Evolutionary conservation across 2,888 invertebrate species (phyloP), one percentile per base, ranked within the genome.

Genomic region (Clistopyga incitator): DNA sequence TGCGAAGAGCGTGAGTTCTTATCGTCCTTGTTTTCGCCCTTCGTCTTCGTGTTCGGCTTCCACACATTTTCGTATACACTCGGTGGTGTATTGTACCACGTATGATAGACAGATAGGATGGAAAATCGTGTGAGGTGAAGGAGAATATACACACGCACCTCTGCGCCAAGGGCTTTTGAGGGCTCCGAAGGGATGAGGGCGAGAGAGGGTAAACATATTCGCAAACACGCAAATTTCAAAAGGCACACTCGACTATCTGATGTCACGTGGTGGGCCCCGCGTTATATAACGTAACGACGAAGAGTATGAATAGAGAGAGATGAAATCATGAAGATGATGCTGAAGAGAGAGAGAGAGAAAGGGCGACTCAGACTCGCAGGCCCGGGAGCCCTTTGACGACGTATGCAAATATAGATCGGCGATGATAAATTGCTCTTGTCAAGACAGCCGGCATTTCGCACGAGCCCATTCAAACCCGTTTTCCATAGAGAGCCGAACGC

Each of bases 371-470:
- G 56, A 25, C 61, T 47, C 67, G 54, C 59, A 34, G 70, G 88
- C 78, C 81, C 65, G 81, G 87, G 84, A 86, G 90, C 90, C 91
- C 92, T 92, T 92, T 91, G 92, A 92, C 92, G 91, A 92, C 91
- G 90, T 92, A 93, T 93, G 93, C 92, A 92, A 92, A 92, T 92
- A 92, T 90, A 93, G 92, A 92, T 93, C 92, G 93, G 91, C 91
- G 90, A 92, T 93, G 93, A 93, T 93, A 93, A 93, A 93, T 93
- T 93, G 92, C 92, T 91, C 92, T 91, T 91, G 92, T 92, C 92
- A 92, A 92, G 92, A 91, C 92, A 92, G 90, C 91, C 92, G 91
- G 92, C 91, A 92, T 92, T 92, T 92, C 92, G 92, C 92, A 92
- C 92, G 91, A 91, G 91, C 89, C 90, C 89, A 90, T 90, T 90